These are phyloP conservation scores for Sebastes dallii DNA, from an alignment of 2,797 vertebrate genomes.

Conservation along the genomic window DNA sequence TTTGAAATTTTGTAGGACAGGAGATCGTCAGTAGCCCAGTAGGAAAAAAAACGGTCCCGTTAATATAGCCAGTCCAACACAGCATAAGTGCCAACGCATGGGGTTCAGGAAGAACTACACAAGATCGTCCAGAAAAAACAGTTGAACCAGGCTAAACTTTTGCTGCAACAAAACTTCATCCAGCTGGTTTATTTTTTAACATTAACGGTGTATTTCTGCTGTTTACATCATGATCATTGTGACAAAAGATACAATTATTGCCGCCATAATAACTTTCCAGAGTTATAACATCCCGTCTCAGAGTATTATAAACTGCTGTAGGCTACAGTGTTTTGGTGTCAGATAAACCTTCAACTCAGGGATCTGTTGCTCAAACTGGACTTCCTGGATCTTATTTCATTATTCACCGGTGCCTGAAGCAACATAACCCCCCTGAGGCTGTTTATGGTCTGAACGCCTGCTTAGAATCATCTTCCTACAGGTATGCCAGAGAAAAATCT, in stretches of 20 bases:
- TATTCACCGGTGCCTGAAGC: not conserved
- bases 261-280: not conserved
- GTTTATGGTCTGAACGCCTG: not conserved
- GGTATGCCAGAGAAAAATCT: not conserved
- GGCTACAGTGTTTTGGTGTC: not conserved
- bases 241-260: not conserved
- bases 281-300: not conserved
- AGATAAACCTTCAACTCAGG: not conserved
- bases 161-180: too few relatives aligned
- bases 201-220: not conserved
- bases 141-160: too few relatives aligned
- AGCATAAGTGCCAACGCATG: too few relatives aligned
- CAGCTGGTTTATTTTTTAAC: too few relatives aligned
- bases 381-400: not conserved
- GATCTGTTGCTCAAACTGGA: not conserved
- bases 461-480: not conserved
- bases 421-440: not conserved
- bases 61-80: too few relatives aligned
- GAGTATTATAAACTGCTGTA: too few relatives aligned
- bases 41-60: too few relatives aligned
- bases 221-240: not conserved
- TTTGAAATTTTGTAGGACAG: too few relatives aligned
- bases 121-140: too few relatives aligned
- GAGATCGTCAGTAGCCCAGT: too few relatives aligned
- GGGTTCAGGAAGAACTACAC: too few relatives aligned